phyloP scores from a whole-genome alignment of 2,888 invertebrate genomes.

The Coleophora flavipennella region DNA sequence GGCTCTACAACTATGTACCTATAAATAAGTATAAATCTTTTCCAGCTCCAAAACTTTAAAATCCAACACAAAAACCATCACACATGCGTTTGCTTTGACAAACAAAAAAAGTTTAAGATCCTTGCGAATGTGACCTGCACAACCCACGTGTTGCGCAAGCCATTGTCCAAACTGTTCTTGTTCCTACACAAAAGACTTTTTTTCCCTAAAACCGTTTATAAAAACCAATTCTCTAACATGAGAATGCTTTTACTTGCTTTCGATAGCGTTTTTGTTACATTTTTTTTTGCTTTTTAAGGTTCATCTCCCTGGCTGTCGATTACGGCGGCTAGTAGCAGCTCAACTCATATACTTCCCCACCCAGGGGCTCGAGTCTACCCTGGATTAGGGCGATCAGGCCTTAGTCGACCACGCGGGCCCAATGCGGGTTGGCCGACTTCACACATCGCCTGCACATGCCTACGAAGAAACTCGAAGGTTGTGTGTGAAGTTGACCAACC shows the following conservation, averaged over 20 bases:
- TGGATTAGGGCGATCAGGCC: no score
- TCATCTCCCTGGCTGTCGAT: no score
- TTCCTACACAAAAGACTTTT: slow-evolving; percentile 28
- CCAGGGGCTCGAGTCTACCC: no score
- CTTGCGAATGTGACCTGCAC: slow-evolving; percentile 21
- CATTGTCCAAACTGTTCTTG: slow-evolving; percentile 36
- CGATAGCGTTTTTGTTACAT: slow-evolving; percentile 26
- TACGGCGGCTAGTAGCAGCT: no score
- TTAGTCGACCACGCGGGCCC: no score
- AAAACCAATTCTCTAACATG: slow-evolving; percentile 38
- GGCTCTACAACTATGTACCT: no score
- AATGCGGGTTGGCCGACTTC: no score
- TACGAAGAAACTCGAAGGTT: no score
- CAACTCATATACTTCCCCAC: no score
- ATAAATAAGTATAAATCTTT: not conserved
- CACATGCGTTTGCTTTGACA: slow-evolving; percentile 25
- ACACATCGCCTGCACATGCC: no score
- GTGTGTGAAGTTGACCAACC: no score
- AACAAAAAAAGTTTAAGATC: slow-evolving; percentile 1
- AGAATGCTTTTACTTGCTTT: slow-evolving; percentile 61
- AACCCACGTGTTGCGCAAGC: slow-evolving; percentile 45
- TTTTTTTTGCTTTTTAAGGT: not conserved
- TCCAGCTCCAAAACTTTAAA: not conserved
- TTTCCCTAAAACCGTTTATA: slow-evolving; percentile 24
- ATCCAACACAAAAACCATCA: slow-evolving; percentile 11